Base-by-base conservation (phyloP, 2,797 vertebrate species). In the Pseudomugil tenellus region DNA sequence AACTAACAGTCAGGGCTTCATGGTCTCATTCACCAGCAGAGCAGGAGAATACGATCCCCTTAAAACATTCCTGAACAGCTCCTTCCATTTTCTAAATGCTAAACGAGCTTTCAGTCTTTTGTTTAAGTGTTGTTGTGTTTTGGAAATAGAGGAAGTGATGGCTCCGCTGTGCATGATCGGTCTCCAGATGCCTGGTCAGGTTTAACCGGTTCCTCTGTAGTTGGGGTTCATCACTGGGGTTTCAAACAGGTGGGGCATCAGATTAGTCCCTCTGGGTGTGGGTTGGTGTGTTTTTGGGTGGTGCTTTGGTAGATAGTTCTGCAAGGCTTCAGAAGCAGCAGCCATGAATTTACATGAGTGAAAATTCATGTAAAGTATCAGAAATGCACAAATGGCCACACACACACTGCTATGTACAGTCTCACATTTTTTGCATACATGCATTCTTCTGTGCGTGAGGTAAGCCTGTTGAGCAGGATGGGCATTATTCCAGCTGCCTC, bases 201-300 rank as follows among this genome's bases (percentile, higher is more conserved):
- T 90, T 67, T 21, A 74, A 89, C 89, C 80, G 87, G 84, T 90
- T 90, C 69, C 67, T 85, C 74, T 81, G 76, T 84, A 84, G 69
- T 85, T 59, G 63, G 70, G 81, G 79, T 83, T 89, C 80, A 63
- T 59, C 0, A n/a, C 39, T 59, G 39, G 43, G 63, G 63, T 81
- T 88, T 77, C 3, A 1, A 41, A 58, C 26, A 55, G 86, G 77
- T 28, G 72, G 62, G 14, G 67, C 74, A 0, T 60, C 41, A 23
- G 4, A 64, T 52, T n/a, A 63, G 52, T 79, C 65, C 67, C 29
- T 39, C 9, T 60, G 69, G 55, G 73, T 37, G 52, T 66, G 72
- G 61, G 37, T 63, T 62, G 46, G 58, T 66, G 61, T 63, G 28
- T 70, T 67, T 67, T 65, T 49, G 65, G 46, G 34, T 59, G 32